Conservation (phyloP, 2,797 vertebrate species). For the Pangasius mekongensis region DNA sequence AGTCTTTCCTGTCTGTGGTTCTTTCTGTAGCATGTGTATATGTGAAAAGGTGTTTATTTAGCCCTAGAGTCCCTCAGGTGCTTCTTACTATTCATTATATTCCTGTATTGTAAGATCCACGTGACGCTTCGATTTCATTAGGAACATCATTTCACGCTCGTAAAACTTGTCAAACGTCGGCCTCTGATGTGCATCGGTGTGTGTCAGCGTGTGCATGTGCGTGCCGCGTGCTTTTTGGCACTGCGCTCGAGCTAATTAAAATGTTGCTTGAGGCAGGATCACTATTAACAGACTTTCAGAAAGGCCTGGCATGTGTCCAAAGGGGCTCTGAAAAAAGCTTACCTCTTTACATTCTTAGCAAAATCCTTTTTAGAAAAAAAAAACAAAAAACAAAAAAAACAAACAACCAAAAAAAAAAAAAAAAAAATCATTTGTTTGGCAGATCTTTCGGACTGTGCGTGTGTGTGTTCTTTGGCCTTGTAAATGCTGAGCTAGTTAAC, state of each 20-base stretch:
- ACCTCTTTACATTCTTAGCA: constrained; percentile 34
- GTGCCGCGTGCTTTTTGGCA: constrained; percentile 38
- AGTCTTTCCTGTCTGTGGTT: constrained; percentile 17
- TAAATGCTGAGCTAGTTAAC: constrained; percentile 56
- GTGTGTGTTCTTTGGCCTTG: constrained; percentile 52
- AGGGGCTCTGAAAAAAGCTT: constrained; percentile 23
- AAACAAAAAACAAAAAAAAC: background rate
- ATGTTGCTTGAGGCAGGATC: constrained; percentile 36
- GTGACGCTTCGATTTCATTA: constrained; percentile 34
- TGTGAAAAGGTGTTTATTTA: constrained; percentile 27
- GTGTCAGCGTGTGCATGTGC: constrained; percentile 27
- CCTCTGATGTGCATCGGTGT: constrained; percentile 28
- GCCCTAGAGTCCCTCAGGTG: constrained; percentile 23
- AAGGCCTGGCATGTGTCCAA: constrained; percentile 32
- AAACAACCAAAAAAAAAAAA: no score
- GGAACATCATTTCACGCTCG: constrained; percentile 33
- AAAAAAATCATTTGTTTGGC: constrained; percentile 39
- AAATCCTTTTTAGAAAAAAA: background rate
- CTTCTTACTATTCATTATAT: background rate
- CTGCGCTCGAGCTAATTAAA: constrained; percentile 34
- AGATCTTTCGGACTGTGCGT: constrained; percentile 19
- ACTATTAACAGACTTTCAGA: constrained; percentile 40
- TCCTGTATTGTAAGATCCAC: constrained; percentile 10
- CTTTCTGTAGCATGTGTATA: background rate
- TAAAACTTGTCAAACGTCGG: constrained; percentile 25